Conservation (phyloP, 2,888 invertebrate genomes). For the Aphodius sticticus region DNA sequence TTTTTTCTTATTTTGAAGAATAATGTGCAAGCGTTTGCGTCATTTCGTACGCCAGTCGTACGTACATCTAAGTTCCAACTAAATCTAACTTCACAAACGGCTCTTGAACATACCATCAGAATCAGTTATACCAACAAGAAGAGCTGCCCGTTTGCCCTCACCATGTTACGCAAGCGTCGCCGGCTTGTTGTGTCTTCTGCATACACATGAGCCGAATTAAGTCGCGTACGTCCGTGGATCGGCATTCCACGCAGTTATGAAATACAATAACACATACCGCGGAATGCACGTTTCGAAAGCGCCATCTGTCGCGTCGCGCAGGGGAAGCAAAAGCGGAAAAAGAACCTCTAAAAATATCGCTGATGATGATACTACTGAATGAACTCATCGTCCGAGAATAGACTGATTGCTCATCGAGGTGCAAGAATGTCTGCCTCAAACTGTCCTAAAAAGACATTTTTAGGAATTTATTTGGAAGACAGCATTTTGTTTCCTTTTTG, state of each 20-base stretch:
- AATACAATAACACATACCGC: constrained; percentile 4
- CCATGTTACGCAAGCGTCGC: background rate
- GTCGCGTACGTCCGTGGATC: background rate
- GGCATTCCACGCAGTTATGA: background rate
- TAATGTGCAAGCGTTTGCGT: too few species aligned
- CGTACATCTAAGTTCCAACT: too few species aligned
- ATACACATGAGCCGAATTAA: background rate
- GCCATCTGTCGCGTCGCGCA: background rate
- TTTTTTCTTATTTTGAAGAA: too few species aligned
- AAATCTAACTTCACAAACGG: too few species aligned
- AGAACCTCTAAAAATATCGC: constrained; percentile 4
- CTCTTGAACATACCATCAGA: too few species aligned
- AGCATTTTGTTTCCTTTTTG: too few species aligned
- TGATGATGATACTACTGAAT: background rate
- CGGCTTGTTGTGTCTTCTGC: background rate
- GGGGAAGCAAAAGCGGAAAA: background rate
- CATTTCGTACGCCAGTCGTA: too few species aligned
- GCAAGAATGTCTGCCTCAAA: background rate
- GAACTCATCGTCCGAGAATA: background rate
- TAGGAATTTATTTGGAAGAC: too few species aligned
- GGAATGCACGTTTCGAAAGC: background rate
- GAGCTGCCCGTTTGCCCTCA: too few species aligned
- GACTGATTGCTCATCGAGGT: background rate
- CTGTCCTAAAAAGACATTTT: too few species aligned
- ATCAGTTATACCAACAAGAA: too few species aligned